Conservation (phyloP, 2,113 vertebrate species). For the Vimba vimba region DNA sequence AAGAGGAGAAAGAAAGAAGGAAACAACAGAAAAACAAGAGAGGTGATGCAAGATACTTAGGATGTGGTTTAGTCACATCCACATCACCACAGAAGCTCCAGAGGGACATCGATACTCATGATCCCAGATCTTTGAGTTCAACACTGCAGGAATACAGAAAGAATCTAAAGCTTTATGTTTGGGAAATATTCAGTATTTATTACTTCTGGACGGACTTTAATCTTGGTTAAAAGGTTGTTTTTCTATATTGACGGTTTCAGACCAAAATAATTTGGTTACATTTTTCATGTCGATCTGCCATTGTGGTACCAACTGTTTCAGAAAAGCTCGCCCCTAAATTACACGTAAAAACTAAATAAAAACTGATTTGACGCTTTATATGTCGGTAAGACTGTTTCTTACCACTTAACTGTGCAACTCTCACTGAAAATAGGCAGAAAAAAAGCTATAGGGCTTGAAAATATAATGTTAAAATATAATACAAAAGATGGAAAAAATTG, state of each 20-base stretch:
- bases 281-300: background rate
- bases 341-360: background rate
- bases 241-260: background rate
- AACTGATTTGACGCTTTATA: too few relatives aligned
- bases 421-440: background rate
- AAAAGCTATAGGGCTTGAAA: background rate
- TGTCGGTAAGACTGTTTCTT: background rate
- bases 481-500: background rate
- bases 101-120: background rate
- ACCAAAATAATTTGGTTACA: background rate
- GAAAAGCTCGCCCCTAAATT: background rate
- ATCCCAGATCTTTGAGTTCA: background rate
- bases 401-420: background rate
- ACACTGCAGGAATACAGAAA: background rate
- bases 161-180: background rate
- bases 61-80: constrained; percentile 12
- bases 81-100: background rate
- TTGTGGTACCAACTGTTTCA: background rate
- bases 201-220: background rate
- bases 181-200: background rate
- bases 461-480: background rate
- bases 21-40: constrained; percentile 14
- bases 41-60: constrained; percentile 2
- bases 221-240: background rate
- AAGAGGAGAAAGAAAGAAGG: constrained; percentile 1